phyloP scores from a whole-genome alignment of 2,888 invertebrate genomes.

The Synanthedon myopaeformis region DNA sequence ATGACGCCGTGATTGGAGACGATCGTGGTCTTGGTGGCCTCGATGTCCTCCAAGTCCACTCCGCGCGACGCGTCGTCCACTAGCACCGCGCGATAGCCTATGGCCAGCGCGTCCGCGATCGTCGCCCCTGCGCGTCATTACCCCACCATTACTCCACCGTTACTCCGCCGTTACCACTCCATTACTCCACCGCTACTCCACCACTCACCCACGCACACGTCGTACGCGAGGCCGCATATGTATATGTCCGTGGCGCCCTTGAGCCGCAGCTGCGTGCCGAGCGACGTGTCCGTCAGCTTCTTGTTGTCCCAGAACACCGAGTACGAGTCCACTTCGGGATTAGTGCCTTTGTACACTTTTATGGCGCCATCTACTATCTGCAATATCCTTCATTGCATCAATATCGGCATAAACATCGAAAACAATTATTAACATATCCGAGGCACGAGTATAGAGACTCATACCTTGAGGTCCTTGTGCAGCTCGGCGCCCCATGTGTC shows the following conservation, averaged over 20 bases:
- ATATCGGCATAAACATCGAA: no score
- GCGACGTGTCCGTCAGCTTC: constrained; percentile 86
- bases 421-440: no score
- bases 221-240: constrained; percentile 94
- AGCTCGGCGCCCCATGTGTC: constrained; percentile 95
- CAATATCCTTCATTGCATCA: neutral
- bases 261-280: constrained; percentile 83
- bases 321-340: constrained; percentile 96
- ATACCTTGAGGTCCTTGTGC: constrained; percentile 87
- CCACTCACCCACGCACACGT: constrained; percentile 87
- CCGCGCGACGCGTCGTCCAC: constrained; percentile 93
- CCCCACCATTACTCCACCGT: neutral
- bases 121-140: constrained; percentile 76
- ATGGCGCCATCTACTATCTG: constrained; percentile 80
- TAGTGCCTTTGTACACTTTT: constrained; percentile 91
- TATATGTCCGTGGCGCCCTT: constrained; percentile 91
- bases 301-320: constrained; percentile 99
- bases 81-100: constrained; percentile 89
- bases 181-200: no score
- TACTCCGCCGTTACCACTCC: no score
- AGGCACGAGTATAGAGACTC: no score
- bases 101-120: constrained; percentile 88
- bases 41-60: constrained; percentile 86
- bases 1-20: constrained; percentile 83
- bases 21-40: constrained; percentile 82